Conservation (phyloP, 2,113 vertebrate genomes). For the Rhineura floridana region DNA sequence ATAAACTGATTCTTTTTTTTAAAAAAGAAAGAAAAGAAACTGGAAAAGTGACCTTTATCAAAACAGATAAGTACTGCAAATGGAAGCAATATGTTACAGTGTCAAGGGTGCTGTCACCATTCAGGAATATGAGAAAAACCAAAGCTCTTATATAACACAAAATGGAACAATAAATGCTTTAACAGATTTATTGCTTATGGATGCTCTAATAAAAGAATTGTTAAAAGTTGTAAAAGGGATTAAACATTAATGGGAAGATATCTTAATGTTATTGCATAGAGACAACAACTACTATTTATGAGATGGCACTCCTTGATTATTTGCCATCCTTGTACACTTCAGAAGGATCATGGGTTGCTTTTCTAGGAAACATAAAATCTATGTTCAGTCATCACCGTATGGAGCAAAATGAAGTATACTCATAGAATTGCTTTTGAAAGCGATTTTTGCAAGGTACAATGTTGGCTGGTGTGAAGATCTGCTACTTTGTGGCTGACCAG, state of each 20-base stretch:
- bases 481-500: neutral
- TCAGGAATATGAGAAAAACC: constrained; percentile 59
- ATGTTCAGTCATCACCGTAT: neutral
- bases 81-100: constrained; percentile 36
- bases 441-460: neutral
- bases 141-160: constrained; percentile 59
- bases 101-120: constrained; percentile 44
- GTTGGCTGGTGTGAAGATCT: neutral
- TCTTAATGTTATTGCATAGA: constrained; percentile 59
- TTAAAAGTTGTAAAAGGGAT: constrained; percentile 68
- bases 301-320: constrained; percentile 62
- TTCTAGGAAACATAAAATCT: constrained; percentile 29
- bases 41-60: constrained; percentile 22
- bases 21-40: neutral
- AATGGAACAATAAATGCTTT: constrained; percentile 59
- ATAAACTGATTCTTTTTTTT: neutral
- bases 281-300: constrained; percentile 49
- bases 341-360: constrained; percentile 26
- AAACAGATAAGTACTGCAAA: constrained; percentile 22
- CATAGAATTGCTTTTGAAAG: neutral
- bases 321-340: constrained; percentile 31
- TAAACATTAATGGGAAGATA: constrained; percentile 66
- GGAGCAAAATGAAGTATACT: neutral
- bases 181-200: constrained; percentile 66
- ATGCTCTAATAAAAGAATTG: constrained; percentile 67